Evolutionary conservation across 2,888 invertebrate genomes (phyloP).

Genomic region (Allacma fusca): DNA sequence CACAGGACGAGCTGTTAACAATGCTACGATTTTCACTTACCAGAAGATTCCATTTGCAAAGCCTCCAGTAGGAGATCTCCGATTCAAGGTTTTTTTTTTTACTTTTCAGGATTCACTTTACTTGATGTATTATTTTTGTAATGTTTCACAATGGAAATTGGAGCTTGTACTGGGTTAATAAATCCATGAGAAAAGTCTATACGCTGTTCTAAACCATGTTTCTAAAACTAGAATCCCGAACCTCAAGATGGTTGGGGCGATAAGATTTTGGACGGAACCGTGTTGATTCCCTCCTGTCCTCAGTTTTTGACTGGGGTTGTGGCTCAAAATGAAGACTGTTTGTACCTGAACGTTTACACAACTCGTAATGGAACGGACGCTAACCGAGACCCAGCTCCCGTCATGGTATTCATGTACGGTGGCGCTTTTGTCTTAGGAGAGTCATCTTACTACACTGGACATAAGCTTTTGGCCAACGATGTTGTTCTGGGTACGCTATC

Average conservation of each 20-base stretch:
- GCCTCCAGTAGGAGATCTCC: conserved; percentile 35
- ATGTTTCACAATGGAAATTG: too few relatives aligned
- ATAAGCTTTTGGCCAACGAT: conserved; percentile 35
- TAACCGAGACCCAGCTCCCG: conserved; percentile 19
- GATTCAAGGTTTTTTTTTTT: conserved; percentile 30
- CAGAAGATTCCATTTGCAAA: conserved; percentile 42
- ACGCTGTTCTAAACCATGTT: too few relatives aligned
- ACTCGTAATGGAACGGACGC: conserved; percentile 23
- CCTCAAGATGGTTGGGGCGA: conserved; percentile 40
- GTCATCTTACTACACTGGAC: conserved; percentile 41
- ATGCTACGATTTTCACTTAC: conserved; percentile 40
- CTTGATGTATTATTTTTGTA: too few relatives aligned
- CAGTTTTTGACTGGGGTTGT: conserved; percentile 40
- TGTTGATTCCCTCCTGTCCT: conserved; percentile 39
- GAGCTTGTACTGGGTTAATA: too few relatives aligned
- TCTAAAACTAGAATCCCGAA: conserved; percentile 12
- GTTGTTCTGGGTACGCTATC: conserved; percentile 34
- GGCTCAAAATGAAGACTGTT: conserved; percentile 40
- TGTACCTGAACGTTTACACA: conserved; percentile 44
- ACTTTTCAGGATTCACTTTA: too few relatives aligned
- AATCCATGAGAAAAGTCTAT: too few relatives aligned
- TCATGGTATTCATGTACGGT: conserved; percentile 33
- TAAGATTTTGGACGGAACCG: conserved; percentile 38
- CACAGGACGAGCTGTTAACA: conserved; percentile 31
- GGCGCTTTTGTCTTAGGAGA: conserved; percentile 44